Evolutionary conservation across 2,797 vertebrate genomes (phyloP), one percentile per base, ranked within the genome.

Genomic region (Danio jaintianensis): DNA sequence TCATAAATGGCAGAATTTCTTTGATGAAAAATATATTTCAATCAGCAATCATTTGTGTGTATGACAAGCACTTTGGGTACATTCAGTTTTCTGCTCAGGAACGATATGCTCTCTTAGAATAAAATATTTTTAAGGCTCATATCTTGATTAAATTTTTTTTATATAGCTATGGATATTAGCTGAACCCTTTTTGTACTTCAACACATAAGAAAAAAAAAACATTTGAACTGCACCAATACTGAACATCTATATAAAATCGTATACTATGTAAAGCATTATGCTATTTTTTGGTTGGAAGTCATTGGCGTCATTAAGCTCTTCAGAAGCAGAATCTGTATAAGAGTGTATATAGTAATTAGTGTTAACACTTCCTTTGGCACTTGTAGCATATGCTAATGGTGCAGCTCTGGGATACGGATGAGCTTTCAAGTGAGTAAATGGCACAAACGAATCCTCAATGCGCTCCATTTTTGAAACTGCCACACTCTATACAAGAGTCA

Each of bases 391-490:
- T 82, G 69, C 58, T 84, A 84, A 82, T 84, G 80, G 72, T 63
- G 72, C 43, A 58, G 58, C 69, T 69, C 62, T 61, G 77, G 56
- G 80, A 47, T 79, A 62, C n/a, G 62, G 50, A 80, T 71, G 48
- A 74, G 82, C 69, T 80, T 75, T 82, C 45, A 79, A 82, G 55
- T 63, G 73, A 69, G 56, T 61, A 78, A 82, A 84, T 80, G 73
- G 79, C 48, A 71, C 56, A 13, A 62, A 55, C 15, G 68, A 53
- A 63, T 50, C 45, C 84, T 76, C 45, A 48, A 62, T 63, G 12
- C 0, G 36, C 72, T 52, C 9, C 6, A 1, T 69, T 76, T 61
- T 76, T 38, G 36, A 40, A 68, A 59, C 45, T 5, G 16, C 45
- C 75, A 72, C 71, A 62, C 70, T 81, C 75, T 70, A 56, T 77